Conservation (phyloP, 1,140 invertebrate species). For the Bombus balteatus region DNA sequence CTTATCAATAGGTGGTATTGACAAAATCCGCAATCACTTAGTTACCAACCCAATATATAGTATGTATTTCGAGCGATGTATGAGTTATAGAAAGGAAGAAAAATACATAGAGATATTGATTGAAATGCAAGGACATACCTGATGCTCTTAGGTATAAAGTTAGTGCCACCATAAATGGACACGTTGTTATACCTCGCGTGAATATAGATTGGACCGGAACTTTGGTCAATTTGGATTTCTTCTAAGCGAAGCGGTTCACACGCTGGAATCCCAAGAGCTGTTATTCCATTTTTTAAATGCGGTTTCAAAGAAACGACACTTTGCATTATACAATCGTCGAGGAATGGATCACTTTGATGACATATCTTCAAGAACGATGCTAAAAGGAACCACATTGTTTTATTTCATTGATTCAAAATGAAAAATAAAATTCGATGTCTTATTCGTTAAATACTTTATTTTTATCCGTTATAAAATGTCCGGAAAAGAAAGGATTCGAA, state of each 20-base stretch:
- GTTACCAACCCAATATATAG: no score
- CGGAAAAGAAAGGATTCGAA: neutral
- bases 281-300: slow-evolving; percentile 83
- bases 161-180: slow-evolving; percentile 84
- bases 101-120: neutral
- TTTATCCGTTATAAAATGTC: no score
- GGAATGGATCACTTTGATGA: slow-evolving; percentile 83
- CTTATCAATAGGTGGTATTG: no score
- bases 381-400: slow-evolving; percentile 35
- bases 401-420: neutral
- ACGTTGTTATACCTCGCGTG: slow-evolving; percentile 85
- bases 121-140: slow-evolving; percentile 75
- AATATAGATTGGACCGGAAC: slow-evolving; percentile 84
- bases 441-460: neutral
- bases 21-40: no score
- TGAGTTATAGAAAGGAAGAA: neutral
- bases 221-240: slow-evolving; percentile 84
- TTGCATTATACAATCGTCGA: slow-evolving; percentile 77
- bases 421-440: neutral
- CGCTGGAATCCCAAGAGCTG: slow-evolving; percentile 84
- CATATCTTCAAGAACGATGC: slow-evolving; percentile 84
- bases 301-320: slow-evolving; percentile 82
- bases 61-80: no score
- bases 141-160: slow-evolving; percentile 84
- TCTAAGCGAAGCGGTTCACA: slow-evolving; percentile 86